Conservation (phyloP, 2,888 invertebrate genomes). For the Fabriciana adippe region DNA sequence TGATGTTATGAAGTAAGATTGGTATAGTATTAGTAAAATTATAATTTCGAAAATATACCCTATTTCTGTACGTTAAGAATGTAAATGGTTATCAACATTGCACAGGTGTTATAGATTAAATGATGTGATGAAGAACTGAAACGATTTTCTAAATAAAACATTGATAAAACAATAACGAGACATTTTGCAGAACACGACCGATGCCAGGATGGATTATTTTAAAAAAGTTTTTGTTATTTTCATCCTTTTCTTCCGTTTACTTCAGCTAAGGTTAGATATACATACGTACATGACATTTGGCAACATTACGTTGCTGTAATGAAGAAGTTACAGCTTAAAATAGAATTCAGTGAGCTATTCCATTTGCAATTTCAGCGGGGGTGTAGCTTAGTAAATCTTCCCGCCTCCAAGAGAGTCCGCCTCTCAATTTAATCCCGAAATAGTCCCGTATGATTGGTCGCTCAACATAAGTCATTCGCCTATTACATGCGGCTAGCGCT, state of each 20-base stretch:
- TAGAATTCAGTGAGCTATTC: constrained; percentile 47
- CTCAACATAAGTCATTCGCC: constrained; percentile 59
- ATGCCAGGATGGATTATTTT: too few relatives aligned
- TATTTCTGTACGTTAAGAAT: constrained; percentile 11
- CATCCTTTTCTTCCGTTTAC: background rate
- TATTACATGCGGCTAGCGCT: constrained; percentile 52
- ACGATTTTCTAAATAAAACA: constrained; percentile 30
- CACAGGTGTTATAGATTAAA: constrained; percentile 40
- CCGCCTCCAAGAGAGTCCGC: constrained; percentile 64
- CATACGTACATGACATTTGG: background rate
- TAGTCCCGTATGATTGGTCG: constrained; percentile 69
- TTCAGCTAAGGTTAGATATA: background rate
- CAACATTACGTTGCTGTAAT: constrained; percentile 14
- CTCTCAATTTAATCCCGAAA: constrained; percentile 64
- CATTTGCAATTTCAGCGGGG: constrained; percentile 47
- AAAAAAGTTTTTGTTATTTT: too few relatives aligned
- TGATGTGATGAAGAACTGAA: constrained; percentile 31
- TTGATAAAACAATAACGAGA: constrained; percentile 4
- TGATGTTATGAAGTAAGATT: constrained; percentile 23
- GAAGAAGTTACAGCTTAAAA: constrained; percentile 40
- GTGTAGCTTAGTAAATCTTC: constrained; percentile 48
- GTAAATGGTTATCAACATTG: constrained; percentile 5
- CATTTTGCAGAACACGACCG: constrained; percentile 24
- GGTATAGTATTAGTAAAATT: background rate
- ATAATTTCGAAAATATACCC: constrained; percentile 18